Base-by-base conservation (phyloP, 2,888 invertebrate genomes). In the Diadromus collaris region DNA sequence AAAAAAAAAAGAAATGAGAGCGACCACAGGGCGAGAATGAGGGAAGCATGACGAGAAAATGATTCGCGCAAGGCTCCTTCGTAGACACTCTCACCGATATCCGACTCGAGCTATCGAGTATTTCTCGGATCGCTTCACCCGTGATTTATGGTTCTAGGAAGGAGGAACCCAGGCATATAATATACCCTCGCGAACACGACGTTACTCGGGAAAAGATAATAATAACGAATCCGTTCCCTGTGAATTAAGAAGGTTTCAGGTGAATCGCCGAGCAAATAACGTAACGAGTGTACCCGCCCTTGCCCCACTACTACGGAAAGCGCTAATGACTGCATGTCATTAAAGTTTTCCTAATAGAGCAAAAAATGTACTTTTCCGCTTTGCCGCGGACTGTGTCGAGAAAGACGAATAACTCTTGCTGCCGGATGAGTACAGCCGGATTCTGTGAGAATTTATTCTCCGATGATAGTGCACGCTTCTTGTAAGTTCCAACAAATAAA, bases 61-160 rank as follows among this genome's bases (percentile, higher is more conserved):
- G 80, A 86, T 86, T 82, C 77, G 83, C 84, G 80, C 81, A 84
- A 83, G 84, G 82, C 38, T 16, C 82, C 83, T 5, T 65, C 34
- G 44, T 34, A 64, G 61, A 51, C 51, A 72, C 56, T 16, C 38
- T 34, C 29, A 21, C n/a, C 41, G 19, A 32, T 79, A 27, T 70
- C 34, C 51, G 71, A n/a, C 56, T 51, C 64, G 38, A 27, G 54
- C 27, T 63, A 24, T 79, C 63, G 71, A 67, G 58, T 54, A 60
- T 61, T 80, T 68, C 46, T 41, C 68, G 61, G 48, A 60, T 71
- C 56, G 34, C 74, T 81, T 76, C 32, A 60, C 70, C 54, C 64
- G 72, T 82, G 83, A 84, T 86, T 85, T 84, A 84, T 82, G 65
- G 61, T 82, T 84, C 81, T 82, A 84, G 81, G 81, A 81, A 80